Percentiles rank a stretch among this genome's conserved stretches.
These are phyloP conservation scores for Crotophaga sulcirostris DNA, from an alignment of 2,113 vertebrate genomes.

Conservation along the genomic window DNA sequence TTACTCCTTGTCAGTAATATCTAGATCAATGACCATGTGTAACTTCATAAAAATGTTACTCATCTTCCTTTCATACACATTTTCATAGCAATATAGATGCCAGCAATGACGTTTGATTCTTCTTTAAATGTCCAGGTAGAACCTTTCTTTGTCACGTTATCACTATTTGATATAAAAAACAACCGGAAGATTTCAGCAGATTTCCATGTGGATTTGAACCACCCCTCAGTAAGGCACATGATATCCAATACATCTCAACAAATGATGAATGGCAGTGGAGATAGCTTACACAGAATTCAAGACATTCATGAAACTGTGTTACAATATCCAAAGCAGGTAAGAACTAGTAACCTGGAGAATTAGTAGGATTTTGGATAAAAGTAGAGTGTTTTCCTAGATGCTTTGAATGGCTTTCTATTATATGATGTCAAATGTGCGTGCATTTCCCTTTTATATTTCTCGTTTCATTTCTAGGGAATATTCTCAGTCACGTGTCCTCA, in stretches of 20 bases:
- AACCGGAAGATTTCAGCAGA: conserved; percentile 95
- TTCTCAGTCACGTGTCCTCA: conserved; percentile 96
- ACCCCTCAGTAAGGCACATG: conserved; percentile 90
- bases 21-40: not conserved
- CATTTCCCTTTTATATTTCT: not conserved
- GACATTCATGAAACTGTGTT: conserved; percentile 81
- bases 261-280: conserved; percentile 83
- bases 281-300: conserved; percentile 76
- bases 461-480: conserved; percentile 81
- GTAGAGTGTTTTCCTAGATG: fast-evolving
- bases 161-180: conserved; percentile 92
- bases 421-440: not conserved
- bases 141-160: conserved; percentile 94
- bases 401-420: not conserved
- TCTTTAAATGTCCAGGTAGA: conserved; percentile 83
- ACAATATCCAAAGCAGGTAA: conserved; percentile 93
- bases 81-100: not conserved
- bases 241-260: conserved; percentile 71
- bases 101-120: not conserved
- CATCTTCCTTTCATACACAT: not conserved
- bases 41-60: not conserved
- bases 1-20: not conserved
- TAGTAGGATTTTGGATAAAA: not conserved
- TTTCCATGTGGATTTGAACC: conserved; percentile 96
- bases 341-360: not conserved